phyloP scores from a whole-genome alignment of 1,140 invertebrate genomes.

The Dendrolimus kikuchii region DNA sequence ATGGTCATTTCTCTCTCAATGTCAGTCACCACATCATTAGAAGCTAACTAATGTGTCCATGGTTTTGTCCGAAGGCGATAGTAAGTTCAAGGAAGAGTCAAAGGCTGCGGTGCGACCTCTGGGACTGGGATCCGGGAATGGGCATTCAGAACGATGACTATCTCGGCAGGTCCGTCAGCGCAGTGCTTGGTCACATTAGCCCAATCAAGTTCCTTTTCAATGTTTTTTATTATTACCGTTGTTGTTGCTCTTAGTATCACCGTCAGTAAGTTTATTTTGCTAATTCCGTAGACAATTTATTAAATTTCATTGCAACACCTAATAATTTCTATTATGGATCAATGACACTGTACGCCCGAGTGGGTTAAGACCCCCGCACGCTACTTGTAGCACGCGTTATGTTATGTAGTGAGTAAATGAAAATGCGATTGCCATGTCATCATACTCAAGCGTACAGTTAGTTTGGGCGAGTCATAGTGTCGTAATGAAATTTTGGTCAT shows the following conservation, averaged over 20 bases:
- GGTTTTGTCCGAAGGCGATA: slow-evolving; percentile 76
- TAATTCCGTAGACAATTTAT: too few relatives aligned
- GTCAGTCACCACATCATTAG: too few relatives aligned
- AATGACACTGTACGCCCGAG: too few relatives aligned
- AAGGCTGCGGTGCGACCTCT: slow-evolving; percentile 80
- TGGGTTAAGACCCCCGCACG: too few relatives aligned
- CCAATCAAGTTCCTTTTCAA: slow-evolving; percentile 15
- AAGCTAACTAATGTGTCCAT: slow-evolving; percentile 17
- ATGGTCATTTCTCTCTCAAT: too few relatives aligned
- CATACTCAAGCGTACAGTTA: too few relatives aligned
- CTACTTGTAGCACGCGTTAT: too few relatives aligned
- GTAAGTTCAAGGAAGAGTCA: slow-evolving; percentile 81
- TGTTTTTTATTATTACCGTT: slow-evolving; percentile 8
- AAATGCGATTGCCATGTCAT: too few relatives aligned
- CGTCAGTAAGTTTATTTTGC: background rate
- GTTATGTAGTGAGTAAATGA: too few relatives aligned
- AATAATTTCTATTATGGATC: too few relatives aligned
- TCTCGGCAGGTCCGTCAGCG: slow-evolving; percentile 82
- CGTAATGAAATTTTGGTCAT: background rate
- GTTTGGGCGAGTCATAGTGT: too few relatives aligned
- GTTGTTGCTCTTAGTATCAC: slow-evolving; percentile 15
- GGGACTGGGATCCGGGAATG: slow-evolving; percentile 89
- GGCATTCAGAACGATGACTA: slow-evolving; percentile 87
- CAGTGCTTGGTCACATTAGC: slow-evolving; percentile 27
- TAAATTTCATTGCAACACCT: too few relatives aligned